A percentile compares a stretch with the other conserved stretches of the same genome.
phyloP scores from a whole-genome alignment of 2,797 vertebrate species.

The Pogoniulus pusillus region DNA sequence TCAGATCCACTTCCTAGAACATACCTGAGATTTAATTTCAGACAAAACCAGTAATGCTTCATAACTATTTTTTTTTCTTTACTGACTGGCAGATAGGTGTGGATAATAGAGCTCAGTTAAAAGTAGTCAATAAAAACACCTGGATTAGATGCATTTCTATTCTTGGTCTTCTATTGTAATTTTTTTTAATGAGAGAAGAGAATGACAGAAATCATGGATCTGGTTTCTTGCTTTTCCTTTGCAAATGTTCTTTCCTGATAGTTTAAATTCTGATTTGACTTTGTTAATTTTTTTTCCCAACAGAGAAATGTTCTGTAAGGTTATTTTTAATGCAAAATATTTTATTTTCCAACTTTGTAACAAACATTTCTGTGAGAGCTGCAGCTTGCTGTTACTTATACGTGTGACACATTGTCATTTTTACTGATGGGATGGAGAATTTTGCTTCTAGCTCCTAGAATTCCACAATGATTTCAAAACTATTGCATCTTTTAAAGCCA shows the following conservation, averaged over 20 bases:
- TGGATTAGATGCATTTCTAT: not conserved
- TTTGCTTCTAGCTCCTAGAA: not conserved
- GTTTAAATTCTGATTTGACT: not conserved
- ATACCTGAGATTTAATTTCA: not conserved
- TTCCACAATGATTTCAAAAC: conserved; percentile 30
- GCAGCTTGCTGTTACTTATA: not conserved
- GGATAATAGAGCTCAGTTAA: not conserved
- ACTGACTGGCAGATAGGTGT: not conserved
- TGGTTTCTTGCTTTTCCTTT: not conserved
- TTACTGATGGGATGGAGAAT: not conserved
- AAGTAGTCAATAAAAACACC: not conserved
- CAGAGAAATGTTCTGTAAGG: not conserved
- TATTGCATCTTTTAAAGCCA: not conserved
- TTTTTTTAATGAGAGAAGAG: not conserved
- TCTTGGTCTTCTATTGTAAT: too few relatives aligned
- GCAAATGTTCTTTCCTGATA: not conserved
- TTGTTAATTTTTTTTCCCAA: not conserved
- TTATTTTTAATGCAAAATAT: not conserved
- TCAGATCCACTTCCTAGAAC: not conserved
- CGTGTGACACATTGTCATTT: not conserved
- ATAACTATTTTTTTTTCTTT: not conserved
- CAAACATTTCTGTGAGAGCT: not conserved
- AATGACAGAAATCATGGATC: not conserved
- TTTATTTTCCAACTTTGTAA: not conserved
- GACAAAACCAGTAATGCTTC: not conserved